These are phyloP conservation scores for Akabosia matsudoensis DNA, from an alignment of 1,140 invertebrate species.

Conservation along the genomic window DNA sequence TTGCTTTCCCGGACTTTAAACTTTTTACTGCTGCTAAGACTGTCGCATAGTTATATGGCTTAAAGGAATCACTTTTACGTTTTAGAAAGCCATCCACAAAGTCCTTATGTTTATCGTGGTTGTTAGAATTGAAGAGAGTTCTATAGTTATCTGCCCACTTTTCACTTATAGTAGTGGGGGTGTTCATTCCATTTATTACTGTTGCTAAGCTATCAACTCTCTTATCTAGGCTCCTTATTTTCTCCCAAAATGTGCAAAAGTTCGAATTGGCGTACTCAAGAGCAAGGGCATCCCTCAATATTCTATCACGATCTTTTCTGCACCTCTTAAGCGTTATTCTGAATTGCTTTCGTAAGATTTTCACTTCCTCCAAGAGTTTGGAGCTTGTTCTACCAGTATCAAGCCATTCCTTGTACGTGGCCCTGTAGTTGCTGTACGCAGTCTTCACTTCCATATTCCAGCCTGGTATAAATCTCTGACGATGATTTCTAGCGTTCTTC, in stretches of 20 bases:
- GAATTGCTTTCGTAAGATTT: background rate
- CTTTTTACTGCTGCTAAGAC: background rate
- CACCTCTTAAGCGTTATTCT: background rate
- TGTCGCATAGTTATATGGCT: background rate
- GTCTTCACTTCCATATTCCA: background rate
- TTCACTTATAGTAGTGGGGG: background rate
- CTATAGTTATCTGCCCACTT: background rate
- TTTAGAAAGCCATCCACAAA: background rate
- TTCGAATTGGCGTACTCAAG: background rate
- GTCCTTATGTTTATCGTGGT: background rate
- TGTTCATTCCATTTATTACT: background rate
- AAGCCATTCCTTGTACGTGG: background rate
- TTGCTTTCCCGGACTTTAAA: background rate
- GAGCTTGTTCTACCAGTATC: background rate
- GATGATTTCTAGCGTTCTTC: background rate
- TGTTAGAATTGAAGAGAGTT: background rate
- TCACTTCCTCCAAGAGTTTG: background rate
- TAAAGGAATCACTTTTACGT: background rate
- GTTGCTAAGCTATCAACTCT: background rate
- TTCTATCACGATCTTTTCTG: background rate
- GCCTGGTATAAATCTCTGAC: background rate
- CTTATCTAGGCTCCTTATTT: background rate
- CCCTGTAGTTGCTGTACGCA: background rate
- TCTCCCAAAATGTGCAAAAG: background rate
- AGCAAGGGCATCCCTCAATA: background rate